Base-by-base conservation (phyloP, 2,797 vertebrate genomes). In the Phylloscopus collybita region DNA sequence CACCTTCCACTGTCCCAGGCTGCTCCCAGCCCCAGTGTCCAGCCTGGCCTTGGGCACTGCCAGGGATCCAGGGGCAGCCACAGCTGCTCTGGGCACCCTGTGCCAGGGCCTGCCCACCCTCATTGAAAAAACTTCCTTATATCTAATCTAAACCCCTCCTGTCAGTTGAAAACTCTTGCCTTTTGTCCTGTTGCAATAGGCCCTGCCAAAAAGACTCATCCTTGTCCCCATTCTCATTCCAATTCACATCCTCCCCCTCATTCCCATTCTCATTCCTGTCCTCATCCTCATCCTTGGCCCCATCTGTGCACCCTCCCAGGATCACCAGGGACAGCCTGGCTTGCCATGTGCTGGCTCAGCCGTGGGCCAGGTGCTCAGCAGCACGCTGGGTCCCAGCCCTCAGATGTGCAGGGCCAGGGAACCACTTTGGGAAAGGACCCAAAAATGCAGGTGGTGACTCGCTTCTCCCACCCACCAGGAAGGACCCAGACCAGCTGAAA, bases 291-390 rank as follows among this genome's bases (percentile, higher is more conserved):
- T 16, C 23, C 50, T 17, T 11, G 11, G 19, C 45, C 25, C 64
- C 29, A 62, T 14, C 72, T 0, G 0, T 38, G 17, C 27, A 16
- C 0, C 1, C 17, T 80, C 64, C 36, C 23, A 36, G 70, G 54
- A 45, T 62, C 86, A 22, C 53, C 26, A 36, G 72, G 64, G 49
- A 14, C 51, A 53, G 9, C 3, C 29, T 22, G 32, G 10, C 21
- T 65, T 34, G 45, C 49, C n/a, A 59, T 8, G 16, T 14, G 67
- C 72, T 80, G 79, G 47, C 64, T 93, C 64, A 76, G 76, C 80
- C 20, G 19, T 22, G 17, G 15, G 4, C 19, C 17, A 51, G 45
- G 30, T 36, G 18, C 44, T 50, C 1, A 7, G 50, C 6, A 29
- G 27, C 32, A 32, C 0, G 0, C 23, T 3, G 15, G 38, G 34